A percentile compares a stretch with the other conserved stretches of the same genome.
These are phyloP conservation scores for Fopius arisanus DNA, from an alignment of 1,140 invertebrate species.

Conservation along the genomic window DNA sequence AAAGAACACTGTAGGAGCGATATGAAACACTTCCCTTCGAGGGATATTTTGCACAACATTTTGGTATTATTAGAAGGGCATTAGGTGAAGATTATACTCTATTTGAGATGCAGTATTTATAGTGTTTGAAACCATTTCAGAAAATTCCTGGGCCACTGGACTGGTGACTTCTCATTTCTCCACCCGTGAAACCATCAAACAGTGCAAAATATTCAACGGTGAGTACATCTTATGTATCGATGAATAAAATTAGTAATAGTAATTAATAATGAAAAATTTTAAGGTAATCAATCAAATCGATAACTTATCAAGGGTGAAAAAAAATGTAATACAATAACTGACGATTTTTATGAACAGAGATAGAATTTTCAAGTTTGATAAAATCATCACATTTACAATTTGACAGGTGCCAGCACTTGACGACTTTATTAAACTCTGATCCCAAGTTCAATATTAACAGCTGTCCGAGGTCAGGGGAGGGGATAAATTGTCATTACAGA, in stretches of 20 bases:
- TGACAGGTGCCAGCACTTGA: too few relatives aligned
- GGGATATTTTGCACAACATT: background rate
- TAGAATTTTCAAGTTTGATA: too few relatives aligned
- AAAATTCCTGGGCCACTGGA: constrained; percentile 36
- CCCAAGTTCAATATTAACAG: too few relatives aligned
- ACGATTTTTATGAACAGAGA: too few relatives aligned
- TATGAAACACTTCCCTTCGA: background rate
- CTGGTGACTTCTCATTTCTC: constrained; percentile 54
- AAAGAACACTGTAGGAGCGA: too few relatives aligned
- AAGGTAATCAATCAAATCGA: too few relatives aligned
- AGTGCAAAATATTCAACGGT: constrained; percentile 51
- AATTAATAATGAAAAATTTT: background rate
- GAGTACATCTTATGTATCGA: constrained; percentile 34
- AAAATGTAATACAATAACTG: too few relatives aligned
- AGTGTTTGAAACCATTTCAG: constrained; percentile 38
- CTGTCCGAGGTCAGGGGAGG: too few relatives aligned
- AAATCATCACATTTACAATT: too few relatives aligned
- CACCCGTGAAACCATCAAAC: constrained; percentile 47
- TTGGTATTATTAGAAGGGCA: background rate
- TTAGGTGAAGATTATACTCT: background rate
- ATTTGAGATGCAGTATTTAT: background rate
- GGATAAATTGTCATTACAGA: too few relatives aligned
- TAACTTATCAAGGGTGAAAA: too few relatives aligned
- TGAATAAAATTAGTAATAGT: background rate
- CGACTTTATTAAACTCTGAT: too few relatives aligned